A percentile compares a stretch with the other conserved stretches of the same genome.
Evolutionary conservation across 1,140 invertebrate genomes (phyloP).

Genomic region (Plectrocnemia conspersa): DNA sequence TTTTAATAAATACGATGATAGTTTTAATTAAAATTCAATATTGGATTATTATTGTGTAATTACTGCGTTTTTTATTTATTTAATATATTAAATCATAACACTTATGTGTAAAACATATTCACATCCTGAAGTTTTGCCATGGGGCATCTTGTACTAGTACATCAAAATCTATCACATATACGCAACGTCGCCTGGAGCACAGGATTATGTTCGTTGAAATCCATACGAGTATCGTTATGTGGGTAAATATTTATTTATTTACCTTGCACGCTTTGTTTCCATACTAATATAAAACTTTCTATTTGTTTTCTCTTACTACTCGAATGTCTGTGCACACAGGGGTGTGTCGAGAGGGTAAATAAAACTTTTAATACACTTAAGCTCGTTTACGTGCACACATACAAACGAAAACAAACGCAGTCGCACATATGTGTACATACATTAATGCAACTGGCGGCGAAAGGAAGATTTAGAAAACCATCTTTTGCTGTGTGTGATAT

Average conservation of each 20-base stretch:
- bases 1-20: too few species aligned
- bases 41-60: too few species aligned
- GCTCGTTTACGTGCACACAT: slow-evolving; percentile 19
- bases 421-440: not conserved
- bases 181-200: too few species aligned
- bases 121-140: too few species aligned
- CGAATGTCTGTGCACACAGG: slow-evolving; percentile 13
- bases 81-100: too few species aligned
- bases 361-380: slow-evolving; percentile 26
- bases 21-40: too few species aligned
- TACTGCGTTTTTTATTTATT: too few species aligned
- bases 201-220: too few species aligned
- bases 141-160: too few species aligned
- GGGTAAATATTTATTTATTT: slow-evolving; percentile 13
- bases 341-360: slow-evolving; percentile 19
- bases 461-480: too few species aligned
- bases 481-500: slow-evolving; percentile 4
- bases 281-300: slow-evolving; percentile 20
- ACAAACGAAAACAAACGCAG: slow-evolving; percentile 8
- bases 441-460: not conserved
- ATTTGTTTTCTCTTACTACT: slow-evolving; percentile 24
- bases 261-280: slow-evolving; percentile 17
- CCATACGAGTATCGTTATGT: not conserved
- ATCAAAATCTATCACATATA: too few species aligned
- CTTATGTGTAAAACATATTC: too few species aligned